These are phyloP conservation scores for Dendronephthya gigantea DNA, from an alignment of 64 coral and sea anemone species.

Conservation along the genomic window DNA sequence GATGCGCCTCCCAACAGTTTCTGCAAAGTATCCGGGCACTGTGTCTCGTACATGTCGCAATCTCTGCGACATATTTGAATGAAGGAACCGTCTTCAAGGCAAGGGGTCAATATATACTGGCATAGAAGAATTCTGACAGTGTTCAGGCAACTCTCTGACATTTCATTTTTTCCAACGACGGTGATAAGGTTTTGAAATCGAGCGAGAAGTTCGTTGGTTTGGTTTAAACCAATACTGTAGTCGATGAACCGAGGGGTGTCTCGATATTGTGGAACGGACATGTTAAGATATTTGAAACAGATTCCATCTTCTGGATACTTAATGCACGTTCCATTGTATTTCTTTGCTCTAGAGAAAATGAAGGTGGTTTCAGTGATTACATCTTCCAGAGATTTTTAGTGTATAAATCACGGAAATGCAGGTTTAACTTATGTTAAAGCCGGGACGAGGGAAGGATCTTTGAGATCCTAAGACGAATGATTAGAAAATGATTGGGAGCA, in stretches of 20 bases:
- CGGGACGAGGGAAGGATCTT: no score
- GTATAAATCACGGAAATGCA: no score
- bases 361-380: no score
- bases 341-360: neutral
- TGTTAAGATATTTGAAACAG: conserved; percentile 48
- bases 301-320: conserved; percentile 23
- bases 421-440: no score
- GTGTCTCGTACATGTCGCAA: conserved; percentile 52
- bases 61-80: conserved; percentile 65
- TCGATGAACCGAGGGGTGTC: conserved; percentile 57
- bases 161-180: neutral
- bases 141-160: conserved; percentile 29
- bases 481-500: no score
- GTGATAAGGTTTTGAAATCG: conserved; percentile 17
- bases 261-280: conserved; percentile 23
- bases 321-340: conserved; percentile 38
- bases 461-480: no score
- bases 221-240: conserved; percentile 49
- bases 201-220: conserved; percentile 38
- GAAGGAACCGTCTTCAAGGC: conserved; percentile 29
- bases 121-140: conserved; percentile 57
- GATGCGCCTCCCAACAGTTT: conserved; percentile 52
- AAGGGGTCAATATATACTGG: conserved; percentile 70
- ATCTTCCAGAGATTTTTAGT: no score
- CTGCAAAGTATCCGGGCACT: conserved; percentile 16